These are phyloP conservation scores for Mesorhabditis sp. DNA, from an alignment of 2,888 invertebrate species.

Conservation along the genomic window DNA sequence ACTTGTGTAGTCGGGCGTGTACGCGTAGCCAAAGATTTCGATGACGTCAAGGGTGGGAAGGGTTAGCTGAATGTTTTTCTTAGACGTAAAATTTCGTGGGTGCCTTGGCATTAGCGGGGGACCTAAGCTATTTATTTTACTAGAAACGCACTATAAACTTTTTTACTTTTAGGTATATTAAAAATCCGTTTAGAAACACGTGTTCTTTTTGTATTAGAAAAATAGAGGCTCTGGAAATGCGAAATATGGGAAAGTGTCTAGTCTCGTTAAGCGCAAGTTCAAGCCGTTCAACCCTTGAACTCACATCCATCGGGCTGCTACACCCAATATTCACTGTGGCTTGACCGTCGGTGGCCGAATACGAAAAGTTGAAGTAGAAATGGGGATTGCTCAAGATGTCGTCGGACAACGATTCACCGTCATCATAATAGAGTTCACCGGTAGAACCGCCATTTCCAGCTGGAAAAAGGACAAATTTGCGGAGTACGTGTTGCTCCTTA, in stretches of 20 bases:
- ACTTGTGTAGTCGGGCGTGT: slow-evolving; percentile 27
- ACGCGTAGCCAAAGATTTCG: slow-evolving; percentile 37
- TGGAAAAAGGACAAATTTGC: no score
- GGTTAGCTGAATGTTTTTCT: slow-evolving; percentile 6
- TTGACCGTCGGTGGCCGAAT: neutral
- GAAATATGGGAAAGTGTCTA: neutral
- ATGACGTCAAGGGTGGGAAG: slow-evolving; percentile 32
- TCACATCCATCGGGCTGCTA: neutral
- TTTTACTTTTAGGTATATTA: no score
- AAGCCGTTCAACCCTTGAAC: neutral
- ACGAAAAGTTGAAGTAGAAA: neutral
- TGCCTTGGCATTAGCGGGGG: no score
- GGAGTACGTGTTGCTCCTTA: neutral
- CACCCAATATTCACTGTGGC: neutral
- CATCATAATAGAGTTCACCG: slow-evolving; percentile 50
- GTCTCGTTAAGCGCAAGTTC: neutral
- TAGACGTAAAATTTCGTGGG: neutral
- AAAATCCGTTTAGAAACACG: no score
- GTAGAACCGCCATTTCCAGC: neutral
- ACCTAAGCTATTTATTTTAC: no score
- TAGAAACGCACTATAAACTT: no score
- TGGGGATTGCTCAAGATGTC: slow-evolving; percentile 20
- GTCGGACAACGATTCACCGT: slow-evolving; percentile 42
- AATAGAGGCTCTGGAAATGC: neutral
- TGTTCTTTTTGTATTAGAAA: neutral